Evolutionary conservation across 2,113 vertebrate genomes (phyloP), one percentile per base, ranked within the genome.

Genomic region (Nanorana parkeri): DNA sequence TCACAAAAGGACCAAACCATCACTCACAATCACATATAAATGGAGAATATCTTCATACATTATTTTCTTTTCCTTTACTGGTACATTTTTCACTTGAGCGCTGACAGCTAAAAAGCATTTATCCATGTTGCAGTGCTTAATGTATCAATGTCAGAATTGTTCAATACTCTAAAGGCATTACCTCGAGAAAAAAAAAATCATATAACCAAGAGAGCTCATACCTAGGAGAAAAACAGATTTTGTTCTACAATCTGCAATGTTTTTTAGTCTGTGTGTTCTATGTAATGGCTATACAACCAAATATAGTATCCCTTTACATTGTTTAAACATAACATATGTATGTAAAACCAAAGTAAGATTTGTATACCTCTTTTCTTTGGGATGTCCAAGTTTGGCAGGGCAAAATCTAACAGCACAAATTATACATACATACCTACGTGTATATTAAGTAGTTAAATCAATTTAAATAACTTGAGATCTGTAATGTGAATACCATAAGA

Each of bases 1-100:
- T 86, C 71, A 81, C 77, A 88, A 87, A 75, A 81, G 84, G 29
- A 24, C 56, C 89, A 84, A 86, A 88, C 86, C 69, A 36, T 19
- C 81, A 63, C 29, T 29, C 85, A 81, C 79, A 24, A 75, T 84
- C 78, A 86, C 20, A 41, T 85, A 63, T 85, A 78, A 87, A 89
- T 86, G 80, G 84, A 74, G 55, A 36, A 41, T 68, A 51, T 83
- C 17, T 17, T 68, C 3, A 71, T 75, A 36, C 5, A 65, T 75
- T 36, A 61, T 86, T 88, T 81, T 80, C 5, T 84, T 86, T 81
- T 81, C 72, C 28, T 75, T 75, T 65, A 66, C 61, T 56, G 69
- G 24, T 66, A 55, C 41, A 81, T 81, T 83, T 83, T 83, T 83
- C 80, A 83, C 36, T 75, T 75, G 54, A 76, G 63, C n/a, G 13